phyloP scores from a whole-genome alignment of 2,888 invertebrate genomes.

The Tuberolachnus salignus region DNA sequence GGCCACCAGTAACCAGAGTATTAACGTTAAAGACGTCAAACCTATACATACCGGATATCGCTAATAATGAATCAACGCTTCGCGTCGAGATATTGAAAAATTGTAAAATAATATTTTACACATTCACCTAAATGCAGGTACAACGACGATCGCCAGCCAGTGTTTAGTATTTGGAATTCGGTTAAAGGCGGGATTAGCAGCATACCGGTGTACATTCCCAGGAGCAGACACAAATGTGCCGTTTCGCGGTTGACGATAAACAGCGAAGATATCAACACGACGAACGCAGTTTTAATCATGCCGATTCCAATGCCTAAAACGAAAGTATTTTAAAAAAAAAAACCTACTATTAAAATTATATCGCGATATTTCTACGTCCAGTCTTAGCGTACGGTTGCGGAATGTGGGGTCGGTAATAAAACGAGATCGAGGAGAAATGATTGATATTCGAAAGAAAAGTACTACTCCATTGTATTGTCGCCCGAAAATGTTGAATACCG shows the following conservation, averaged over 20 bases:
- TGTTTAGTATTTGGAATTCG: background rate
- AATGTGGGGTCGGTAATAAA: no score
- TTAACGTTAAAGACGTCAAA: no score
- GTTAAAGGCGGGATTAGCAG: slow-evolving; percentile 9
- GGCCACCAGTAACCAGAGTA: no score
- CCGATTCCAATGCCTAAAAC: slow-evolving; percentile 27
- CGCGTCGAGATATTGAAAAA: no score
- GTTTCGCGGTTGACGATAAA: background rate
- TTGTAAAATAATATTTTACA: no score
- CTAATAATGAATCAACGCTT: no score
- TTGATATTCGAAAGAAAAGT: no score
- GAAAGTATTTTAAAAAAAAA: background rate
- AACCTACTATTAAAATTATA: no score
- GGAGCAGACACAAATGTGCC: slow-evolving; percentile 21
- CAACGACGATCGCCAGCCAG: background rate
- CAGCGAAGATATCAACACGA: slow-evolving; percentile 17
- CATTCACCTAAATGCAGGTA: background rate
- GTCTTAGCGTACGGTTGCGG: no score
- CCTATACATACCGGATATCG: no score
- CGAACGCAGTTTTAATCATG: slow-evolving; percentile 15
- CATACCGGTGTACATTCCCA: slow-evolving; percentile 38
- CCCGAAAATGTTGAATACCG: background rate
- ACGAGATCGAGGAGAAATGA: no score
- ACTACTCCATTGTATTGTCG: background rate
- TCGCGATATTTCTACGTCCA: background rate